Base-by-base conservation (phyloP, 2,888 invertebrate genomes). In the Diplolepis rosae region DNA sequence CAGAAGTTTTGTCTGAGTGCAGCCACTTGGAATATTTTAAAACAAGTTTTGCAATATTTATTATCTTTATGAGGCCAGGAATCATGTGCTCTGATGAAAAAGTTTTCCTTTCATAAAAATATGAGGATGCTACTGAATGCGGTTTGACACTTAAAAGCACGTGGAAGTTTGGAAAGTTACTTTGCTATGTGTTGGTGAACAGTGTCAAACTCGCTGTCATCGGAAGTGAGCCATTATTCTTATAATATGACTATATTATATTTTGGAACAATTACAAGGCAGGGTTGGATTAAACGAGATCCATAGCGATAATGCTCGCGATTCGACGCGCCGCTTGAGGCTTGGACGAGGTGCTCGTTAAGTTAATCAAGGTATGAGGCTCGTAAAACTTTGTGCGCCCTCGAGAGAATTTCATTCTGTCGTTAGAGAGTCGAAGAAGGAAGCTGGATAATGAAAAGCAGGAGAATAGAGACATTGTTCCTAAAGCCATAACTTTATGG, bases 351-450 rank as follows among this genome's bases (percentile, higher is more conserved):
- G 30, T 67, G 66, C 75, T 75, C 75, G 72, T 75, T 72, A 72
- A 72, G 65, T 66, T 69, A 69, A 75, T 75, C 75, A 72, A 75
- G 72, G 70, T 70, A 69, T 54, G 68, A 67, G 32, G 54, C 70
- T 75, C 70, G 75, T 75, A 75, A 75, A 72, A 72, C 68, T 72
- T 70, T 75, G 70, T 68, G 65, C 70, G 68, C 61, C 61, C 61
- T 61, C 61, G 39, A 61, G 61, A 61, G 61, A 61, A 61, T 50
- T 66, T 66, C 66, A 66, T 50, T 66, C 48, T 32, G 32, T 50
- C 66, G 45, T 48, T 22, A 32, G 30, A 66, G 32, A 66, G 32
- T 66, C 22, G 45, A 66, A 50, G 66, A 32, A 66, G 50, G 48
- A 50, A 61, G 61, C 27, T 24, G 39, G 61, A 61, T 61, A 61